Base-by-base conservation (phyloP, 2,113 vertebrate species). In the Rhagologus leucostigma region DNA sequence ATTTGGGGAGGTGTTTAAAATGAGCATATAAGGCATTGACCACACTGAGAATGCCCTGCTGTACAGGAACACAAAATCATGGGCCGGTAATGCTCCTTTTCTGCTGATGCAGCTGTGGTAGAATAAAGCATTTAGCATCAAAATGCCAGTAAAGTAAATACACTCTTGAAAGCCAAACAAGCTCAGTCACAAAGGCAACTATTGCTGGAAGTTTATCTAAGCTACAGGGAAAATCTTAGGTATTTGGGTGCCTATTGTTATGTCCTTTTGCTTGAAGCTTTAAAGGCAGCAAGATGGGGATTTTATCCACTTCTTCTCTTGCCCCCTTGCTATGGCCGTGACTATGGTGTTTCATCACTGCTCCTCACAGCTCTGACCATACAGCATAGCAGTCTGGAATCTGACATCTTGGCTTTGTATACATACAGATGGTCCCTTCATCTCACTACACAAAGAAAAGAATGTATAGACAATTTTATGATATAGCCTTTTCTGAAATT, bases 1-100 rank as follows among this genome's bases (percentile, higher is more conserved):
- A 87, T 23, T 26, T 80, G 35, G 39, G 30, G 22, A 90, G 30
- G 8, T 74, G 27, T 74, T 91, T 91, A 94, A 94, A 80, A 76
- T 32, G 33, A 94, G 9, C 42, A 46, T 44, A 32, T 56, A 50
- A 89, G 81, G 85, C 32, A 67, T 23, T 70, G 35, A 46, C 39
- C 80, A 27, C 3, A 9, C 29, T 86, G 17, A 62, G 37, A 85
- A 46, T 47, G 24, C 3, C 53, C 69, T 77, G 16, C 44, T 59
- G 13, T 29, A 29, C 3, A 90, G 23, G 50, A 90, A 39, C 23
- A 50, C 21, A 77, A 76, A 63, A 63, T 42, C 32, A 19, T 29
- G 5, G 64, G 16, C 14, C 57, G 50, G 35, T 29, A 62, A 50
- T 50, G 9, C 8, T 69, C 13, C 10, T 83, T 37, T 57, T 59